Conservation (phyloP, 2,888 invertebrate genomes). For the Ptychoptera contaminata region DNA sequence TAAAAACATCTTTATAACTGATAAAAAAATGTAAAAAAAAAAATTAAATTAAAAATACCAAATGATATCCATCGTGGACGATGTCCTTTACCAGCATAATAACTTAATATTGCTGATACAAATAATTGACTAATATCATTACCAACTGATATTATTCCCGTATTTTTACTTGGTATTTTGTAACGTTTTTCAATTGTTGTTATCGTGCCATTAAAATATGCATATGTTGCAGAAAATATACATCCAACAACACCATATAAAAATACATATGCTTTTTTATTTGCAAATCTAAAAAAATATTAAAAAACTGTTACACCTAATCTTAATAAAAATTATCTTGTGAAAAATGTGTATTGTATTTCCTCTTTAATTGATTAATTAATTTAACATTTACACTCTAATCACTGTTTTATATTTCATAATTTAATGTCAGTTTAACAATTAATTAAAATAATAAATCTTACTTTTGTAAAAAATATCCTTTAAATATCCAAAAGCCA, state of each 20-base stretch:
- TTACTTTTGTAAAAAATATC: constrained; percentile 40
- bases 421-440: too few species aligned
- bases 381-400: too few species aligned
- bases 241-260: constrained; percentile 52
- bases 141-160: constrained; percentile 54
- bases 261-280: constrained; percentile 34
- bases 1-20: background rate
- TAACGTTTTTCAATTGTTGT: constrained; percentile 58
- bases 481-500: constrained; percentile 44
- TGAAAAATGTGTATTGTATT: too few species aligned
- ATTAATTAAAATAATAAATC: constrained; percentile 25
- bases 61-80: constrained; percentile 58
- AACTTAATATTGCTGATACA: constrained; percentile 47
- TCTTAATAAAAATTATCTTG: too few species aligned
- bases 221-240: constrained; percentile 49
- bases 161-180: constrained; percentile 53
- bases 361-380: too few species aligned
- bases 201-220: constrained; percentile 58
- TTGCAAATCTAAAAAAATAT: constrained; percentile 23
- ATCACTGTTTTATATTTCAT: too few species aligned
- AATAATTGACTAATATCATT: constrained; percentile 58
- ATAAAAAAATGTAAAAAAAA: background rate
- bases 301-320: background rate
- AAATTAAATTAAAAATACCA: constrained; percentile 15
- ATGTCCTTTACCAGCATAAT: constrained; percentile 54